Evolutionary conservation across 1,140 invertebrate genomes (phyloP), one percentile per base, ranked within the genome.

Genomic region (Bombus ignitus): DNA sequence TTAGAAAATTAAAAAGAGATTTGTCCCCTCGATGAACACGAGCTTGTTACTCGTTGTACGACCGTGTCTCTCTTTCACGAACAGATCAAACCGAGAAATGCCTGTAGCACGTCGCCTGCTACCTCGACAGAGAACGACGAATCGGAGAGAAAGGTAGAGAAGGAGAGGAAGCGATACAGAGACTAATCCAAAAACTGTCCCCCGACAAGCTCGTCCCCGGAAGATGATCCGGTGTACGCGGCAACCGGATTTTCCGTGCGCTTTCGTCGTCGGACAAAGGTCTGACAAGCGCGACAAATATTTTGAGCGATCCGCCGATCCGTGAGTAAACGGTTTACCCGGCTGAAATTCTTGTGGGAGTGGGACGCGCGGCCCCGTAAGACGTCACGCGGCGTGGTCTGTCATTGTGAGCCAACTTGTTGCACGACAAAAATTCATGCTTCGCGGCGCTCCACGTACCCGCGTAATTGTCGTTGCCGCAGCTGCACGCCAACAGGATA

Each of bases 311-410:
- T 92, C 78, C 92, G 77, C 18, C 92, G 91, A 91, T 90, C 88
- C 93, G 93, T 92, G 78, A 94, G 89, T 94, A 94, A 95, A 93
- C 84, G 94, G 94, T 94, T 95, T 94, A 94, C 92, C 94, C 91
- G 89, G 76, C 53, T 80, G 73, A 44, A 59, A 82, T 74, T 72
- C 85, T 89, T 86, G 57, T 28, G 76, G 79, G 53, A 83, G 59
- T 37, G 65, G 32, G 32, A 35, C 65, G 62, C n/a, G 87, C 78
- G 37, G 39, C 66, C 75, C 86, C 77, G 68, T 78, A 81, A 88
- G 53, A 59, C 81, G 87, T 76, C 68, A 73, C 77, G 81, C 86
- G 82, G 78, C 70, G 76, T 37, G 39, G 32, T 25, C 47, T 6
- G 81, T 83, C 78, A 86, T 71, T 77, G 70, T 78, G 78, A 89